These are phyloP conservation scores for Papilio demoleus DNA, from an alignment of 2,888 invertebrate genomes.

Conservation along the genomic window DNA sequence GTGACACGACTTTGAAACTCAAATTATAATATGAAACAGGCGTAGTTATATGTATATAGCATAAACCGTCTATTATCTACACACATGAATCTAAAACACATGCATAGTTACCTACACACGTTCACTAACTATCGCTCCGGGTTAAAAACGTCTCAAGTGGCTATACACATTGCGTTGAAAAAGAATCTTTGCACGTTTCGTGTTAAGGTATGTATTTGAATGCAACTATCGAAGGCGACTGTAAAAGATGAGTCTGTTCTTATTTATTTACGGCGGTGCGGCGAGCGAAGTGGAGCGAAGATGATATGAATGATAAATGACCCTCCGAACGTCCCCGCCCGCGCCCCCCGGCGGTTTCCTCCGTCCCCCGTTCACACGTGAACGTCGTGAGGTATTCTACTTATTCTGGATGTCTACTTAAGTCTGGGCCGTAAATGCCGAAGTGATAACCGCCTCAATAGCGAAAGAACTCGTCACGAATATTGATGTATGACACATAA, in stretches of 20 bases:
- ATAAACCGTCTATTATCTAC: constrained; percentile 65
- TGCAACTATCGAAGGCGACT: constrained; percentile 61
- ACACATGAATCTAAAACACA: constrained; percentile 71
- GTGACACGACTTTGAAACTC: constrained; percentile 61
- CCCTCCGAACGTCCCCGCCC: constrained; percentile 71
- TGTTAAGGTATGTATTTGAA: constrained; percentile 53
- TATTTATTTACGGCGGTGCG: constrained; percentile 84
- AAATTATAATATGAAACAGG: constrained; percentile 44
- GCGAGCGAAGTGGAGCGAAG: constrained; percentile 84
- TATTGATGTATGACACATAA: constrained; percentile 53
- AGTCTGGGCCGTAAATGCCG: constrained; percentile 66
- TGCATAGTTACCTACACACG: constrained; percentile 74
- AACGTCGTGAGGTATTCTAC: constrained; percentile 72
- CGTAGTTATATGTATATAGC: constrained; percentile 38
- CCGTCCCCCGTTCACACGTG: constrained; percentile 73
- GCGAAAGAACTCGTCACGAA: constrained; percentile 66
- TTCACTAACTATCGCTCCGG: constrained; percentile 58
- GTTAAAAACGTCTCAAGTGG: constrained; percentile 52
- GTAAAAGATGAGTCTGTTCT: constrained; percentile 84
- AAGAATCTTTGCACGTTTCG: constrained; percentile 46
- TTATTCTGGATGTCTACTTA: constrained; percentile 70
- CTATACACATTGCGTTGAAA: constrained; percentile 42
- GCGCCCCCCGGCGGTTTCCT: constrained; percentile 50
- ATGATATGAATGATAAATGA: constrained; percentile 85
- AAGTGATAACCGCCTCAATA: constrained; percentile 71